Base-by-base conservation (phyloP, 2,797 vertebrate species). In the Pristis pectinata region DNA sequence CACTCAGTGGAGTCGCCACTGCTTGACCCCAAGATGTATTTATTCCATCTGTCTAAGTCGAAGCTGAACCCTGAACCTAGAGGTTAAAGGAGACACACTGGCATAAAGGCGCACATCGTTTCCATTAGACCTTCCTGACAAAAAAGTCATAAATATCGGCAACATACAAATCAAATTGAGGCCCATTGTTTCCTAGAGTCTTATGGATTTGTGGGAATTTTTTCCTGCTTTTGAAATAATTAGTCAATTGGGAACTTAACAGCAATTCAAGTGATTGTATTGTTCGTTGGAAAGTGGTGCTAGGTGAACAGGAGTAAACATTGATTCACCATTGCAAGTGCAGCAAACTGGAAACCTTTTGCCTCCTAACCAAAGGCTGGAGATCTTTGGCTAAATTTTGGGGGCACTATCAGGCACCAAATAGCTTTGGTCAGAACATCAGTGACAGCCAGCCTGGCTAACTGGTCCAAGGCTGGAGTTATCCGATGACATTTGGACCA, bases 41-140 rank as follows among this genome's bases (percentile, higher is more conserved):
- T 61, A 67, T 67, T 37, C 59, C 64, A 67, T 91, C 61, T 24
- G 59, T 91, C 61, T 41, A 1, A 13, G 77, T 77, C 67, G 61
- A 67, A 91, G 59, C 7, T 91, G 87, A 91, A 91, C 61, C 87
- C 61, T 91, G 87, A 91, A 91, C 87, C 87, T 37, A 27, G n/a
- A 91, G 87, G 87, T 91, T 91, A 91, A 91, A 91, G 87, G 59
- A 67, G 87, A 67, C 19, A 87, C 64, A 67, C 59, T 24, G 17
- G 22, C 59, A 91, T 67, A 67, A 91, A 91, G 61, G 37, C 19
- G 59, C n/a, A 91, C 87, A 61, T 64, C n/a, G 61, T 22, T n/a
- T n/a, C 59, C 87, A 64, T 91, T 91, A 41, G 87, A 19, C 87
- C 17, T 37, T 91, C 59, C 59, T 64, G 59, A 37, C 87, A 61